Evolutionary conservation across 2,113 vertebrate species (phyloP).

Genomic region (Equus quagga): DNA sequence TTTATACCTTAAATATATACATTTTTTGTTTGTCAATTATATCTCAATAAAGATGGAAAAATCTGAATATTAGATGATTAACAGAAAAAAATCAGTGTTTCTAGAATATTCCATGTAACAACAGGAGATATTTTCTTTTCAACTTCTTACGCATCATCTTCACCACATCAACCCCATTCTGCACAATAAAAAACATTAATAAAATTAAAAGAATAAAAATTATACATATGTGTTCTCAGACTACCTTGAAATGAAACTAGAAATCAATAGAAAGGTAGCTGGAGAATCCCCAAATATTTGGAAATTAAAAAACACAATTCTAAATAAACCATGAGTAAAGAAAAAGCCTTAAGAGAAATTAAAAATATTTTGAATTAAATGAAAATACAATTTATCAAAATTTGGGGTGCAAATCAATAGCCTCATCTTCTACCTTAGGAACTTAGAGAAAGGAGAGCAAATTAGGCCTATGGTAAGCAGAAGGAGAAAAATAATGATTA

Average conservation of each 20-base stretch:
- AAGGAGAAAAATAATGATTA: neutral
- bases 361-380: no score
- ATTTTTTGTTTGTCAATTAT: no score
- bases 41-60: neutral
- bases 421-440: neutral
- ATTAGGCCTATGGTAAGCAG: neutral
- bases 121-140: neutral
- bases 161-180: neutral
- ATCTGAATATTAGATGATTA: neutral
- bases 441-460: neutral
- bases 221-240: neutral
- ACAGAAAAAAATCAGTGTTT: neutral
- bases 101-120: neutral
- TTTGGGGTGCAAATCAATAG: no score
- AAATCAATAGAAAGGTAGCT: neutral
- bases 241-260: neutral
- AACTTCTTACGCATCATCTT: neutral
- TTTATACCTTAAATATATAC: neutral
- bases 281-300: neutral
- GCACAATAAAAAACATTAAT: neutral
- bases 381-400: no score
- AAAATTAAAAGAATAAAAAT: neutral
- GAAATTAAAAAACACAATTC: no score
- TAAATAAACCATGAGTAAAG: no score
- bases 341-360: no score